Percentiles rank a stretch among this genome's conserved stretches.
Evolutionary conservation across 2,888 invertebrate species (phyloP).

Genomic region (Eupithecia centaureata): DNA sequence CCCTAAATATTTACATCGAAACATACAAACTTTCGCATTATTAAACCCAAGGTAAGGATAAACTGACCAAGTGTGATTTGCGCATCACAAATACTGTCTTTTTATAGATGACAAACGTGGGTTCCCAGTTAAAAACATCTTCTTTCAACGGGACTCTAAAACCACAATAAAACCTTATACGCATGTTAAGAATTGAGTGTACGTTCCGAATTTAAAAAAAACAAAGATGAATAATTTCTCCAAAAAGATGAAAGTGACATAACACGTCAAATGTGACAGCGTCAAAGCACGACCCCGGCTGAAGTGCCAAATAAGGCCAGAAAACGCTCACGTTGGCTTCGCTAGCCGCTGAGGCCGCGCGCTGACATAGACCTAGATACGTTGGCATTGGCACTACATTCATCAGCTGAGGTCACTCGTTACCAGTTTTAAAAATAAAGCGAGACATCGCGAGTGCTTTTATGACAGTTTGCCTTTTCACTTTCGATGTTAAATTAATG

Average conservation of each 20-base stretch:
- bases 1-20: too few relatives aligned
- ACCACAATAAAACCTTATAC: too few relatives aligned
- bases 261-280: constrained; percentile 33
- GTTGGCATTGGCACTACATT: constrained; percentile 84
- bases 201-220: neutral
- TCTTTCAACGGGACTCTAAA: too few relatives aligned
- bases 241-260: constrained; percentile 21
- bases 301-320: constrained; percentile 37
- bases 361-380: constrained; percentile 82
- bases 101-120: too few relatives aligned
- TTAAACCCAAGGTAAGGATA: too few relatives aligned
- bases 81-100: too few relatives aligned
- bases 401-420: constrained; percentile 77
- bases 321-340: constrained; percentile 20
- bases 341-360: constrained; percentile 63
- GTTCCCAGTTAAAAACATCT: too few relatives aligned
- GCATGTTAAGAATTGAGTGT: neutral
- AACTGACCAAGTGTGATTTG: too few relatives aligned
- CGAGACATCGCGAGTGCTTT: constrained; percentile 55
- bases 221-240: neutral
- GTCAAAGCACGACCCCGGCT: constrained; percentile 54
- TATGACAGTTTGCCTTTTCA: constrained; percentile 52
- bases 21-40: too few relatives aligned
- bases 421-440: constrained; percentile 78
- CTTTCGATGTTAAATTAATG: constrained; percentile 26